These are phyloP conservation scores for Catocala fraxini DNA, from an alignment of 2,888 invertebrate species.

Conservation along the genomic window DNA sequence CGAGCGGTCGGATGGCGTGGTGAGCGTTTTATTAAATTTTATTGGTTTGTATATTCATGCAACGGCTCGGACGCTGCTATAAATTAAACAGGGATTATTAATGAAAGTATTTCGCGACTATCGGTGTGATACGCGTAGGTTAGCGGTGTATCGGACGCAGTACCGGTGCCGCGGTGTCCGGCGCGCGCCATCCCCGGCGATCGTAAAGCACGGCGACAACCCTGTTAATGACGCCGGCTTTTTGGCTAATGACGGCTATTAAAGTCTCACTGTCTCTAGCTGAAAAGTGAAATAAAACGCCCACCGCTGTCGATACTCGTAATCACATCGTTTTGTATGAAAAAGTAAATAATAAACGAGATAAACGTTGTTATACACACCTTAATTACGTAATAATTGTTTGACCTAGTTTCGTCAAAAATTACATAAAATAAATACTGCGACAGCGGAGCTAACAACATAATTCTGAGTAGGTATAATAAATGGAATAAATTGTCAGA, in stretches of 20 bases:
- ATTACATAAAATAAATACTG: conserved; percentile 69
- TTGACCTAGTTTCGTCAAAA: conserved; percentile 57
- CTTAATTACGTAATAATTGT: conserved; percentile 74
- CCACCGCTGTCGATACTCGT: conserved; percentile 51
- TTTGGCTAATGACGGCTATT: conserved; percentile 62
- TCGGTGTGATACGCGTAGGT: conserved; percentile 38
- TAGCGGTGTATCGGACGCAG: conserved; percentile 5
- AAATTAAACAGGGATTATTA: conserved; percentile 64
- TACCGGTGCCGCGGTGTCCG: not conserved
- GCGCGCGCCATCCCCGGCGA: conserved; percentile 23
- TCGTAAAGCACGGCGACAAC: conserved; percentile 54
- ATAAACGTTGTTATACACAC: conserved; percentile 56
- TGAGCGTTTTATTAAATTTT: conserved; percentile 80
- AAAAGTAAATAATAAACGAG: conserved; percentile 57
- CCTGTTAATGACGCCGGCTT: conserved; percentile 63
- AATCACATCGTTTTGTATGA: conserved; percentile 59
- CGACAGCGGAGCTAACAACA: conserved; percentile 66
- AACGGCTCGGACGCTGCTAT: conserved; percentile 52
- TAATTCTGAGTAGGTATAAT: conserved; percentile 66
- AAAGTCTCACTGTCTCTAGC: conserved; percentile 46
- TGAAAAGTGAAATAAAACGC: conserved; percentile 58
- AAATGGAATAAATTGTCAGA: conserved; percentile 68
- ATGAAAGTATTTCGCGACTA: conserved; percentile 60
- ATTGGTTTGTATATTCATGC: conserved; percentile 65
- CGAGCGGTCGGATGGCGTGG: conserved; percentile 56